Evolutionary conservation across 2,888 invertebrate genomes (phyloP).

Genomic region (Coleophora deauratella): DNA sequence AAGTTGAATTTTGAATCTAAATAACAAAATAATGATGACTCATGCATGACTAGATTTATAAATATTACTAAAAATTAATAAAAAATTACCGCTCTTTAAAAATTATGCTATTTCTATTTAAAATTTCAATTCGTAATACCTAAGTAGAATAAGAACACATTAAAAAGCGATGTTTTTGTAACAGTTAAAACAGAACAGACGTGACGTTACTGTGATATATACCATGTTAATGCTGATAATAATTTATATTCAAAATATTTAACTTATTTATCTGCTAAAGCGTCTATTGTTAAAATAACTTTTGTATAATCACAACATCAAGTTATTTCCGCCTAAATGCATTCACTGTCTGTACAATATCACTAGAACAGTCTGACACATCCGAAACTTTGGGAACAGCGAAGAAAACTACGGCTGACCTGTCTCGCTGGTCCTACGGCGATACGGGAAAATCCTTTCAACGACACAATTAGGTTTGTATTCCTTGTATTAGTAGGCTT

Average conservation of each 20-base stretch:
- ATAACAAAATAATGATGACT: too few relatives aligned
- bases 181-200: conserved; percentile 45
- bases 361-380: conserved; percentile 68
- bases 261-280: conserved; percentile 64
- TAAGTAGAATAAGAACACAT: too few relatives aligned
- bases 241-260: conserved; percentile 62
- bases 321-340: conserved; percentile 53
- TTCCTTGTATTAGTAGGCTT: too few relatives aligned
- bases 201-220: conserved; percentile 20
- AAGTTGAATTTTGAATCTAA: conserved; percentile 6
- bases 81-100: too few relatives aligned
- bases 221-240: not conserved
- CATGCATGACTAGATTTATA: too few relatives aligned
- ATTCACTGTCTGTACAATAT: conserved; percentile 67
- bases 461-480: conserved; percentile 17
- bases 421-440: conserved; percentile 52
- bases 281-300: conserved; percentile 68
- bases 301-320: conserved; percentile 68
- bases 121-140: too few relatives aligned
- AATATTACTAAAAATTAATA: too few relatives aligned
- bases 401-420: conserved; percentile 68
- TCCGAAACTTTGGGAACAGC: conserved; percentile 71
- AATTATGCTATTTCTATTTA: too few relatives aligned
- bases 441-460: conserved; percentile 53
- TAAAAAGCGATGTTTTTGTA: too few relatives aligned